Evolutionary conservation across 2,888 invertebrate species (phyloP).

Genomic region (Prionchulus punctatus): DNA sequence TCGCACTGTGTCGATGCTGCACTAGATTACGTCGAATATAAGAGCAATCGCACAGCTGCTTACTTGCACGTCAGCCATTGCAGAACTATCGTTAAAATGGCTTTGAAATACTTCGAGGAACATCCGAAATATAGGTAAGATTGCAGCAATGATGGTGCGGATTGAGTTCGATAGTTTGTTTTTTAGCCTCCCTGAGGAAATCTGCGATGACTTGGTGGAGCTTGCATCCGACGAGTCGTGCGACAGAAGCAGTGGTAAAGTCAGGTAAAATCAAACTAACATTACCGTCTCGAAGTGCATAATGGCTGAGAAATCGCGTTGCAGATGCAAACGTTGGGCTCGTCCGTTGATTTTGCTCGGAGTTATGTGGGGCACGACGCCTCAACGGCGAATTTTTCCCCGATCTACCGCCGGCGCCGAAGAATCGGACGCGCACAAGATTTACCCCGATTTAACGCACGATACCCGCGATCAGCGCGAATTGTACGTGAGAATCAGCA

Average conservation of each 20-base stretch:
- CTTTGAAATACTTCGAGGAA: background rate
- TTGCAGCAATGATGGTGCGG: background rate
- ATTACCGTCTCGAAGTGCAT: no score
- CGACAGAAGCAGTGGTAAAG: background rate
- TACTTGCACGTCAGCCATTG: background rate
- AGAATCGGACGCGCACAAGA: no score
- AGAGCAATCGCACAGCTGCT: background rate
- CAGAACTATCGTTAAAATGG: background rate
- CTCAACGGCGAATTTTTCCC: no score
- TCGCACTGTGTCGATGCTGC: background rate
- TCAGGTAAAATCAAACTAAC: no score
- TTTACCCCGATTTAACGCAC: no score
- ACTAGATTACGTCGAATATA: background rate
- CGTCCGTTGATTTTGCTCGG: background rate
- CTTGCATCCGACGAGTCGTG: background rate
- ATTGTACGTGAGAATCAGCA: no score
- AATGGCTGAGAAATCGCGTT: no score
- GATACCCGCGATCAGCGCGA: no score
- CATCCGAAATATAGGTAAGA: background rate
- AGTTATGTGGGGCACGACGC: no score
- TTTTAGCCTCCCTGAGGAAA: no score
- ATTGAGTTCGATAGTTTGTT: no score
- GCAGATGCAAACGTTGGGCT: background rate
- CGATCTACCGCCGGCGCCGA: no score
- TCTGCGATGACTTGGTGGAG: background rate